Conservation (phyloP, 2,113 vertebrate genomes). For the Meleagris gallopavo region DNA sequence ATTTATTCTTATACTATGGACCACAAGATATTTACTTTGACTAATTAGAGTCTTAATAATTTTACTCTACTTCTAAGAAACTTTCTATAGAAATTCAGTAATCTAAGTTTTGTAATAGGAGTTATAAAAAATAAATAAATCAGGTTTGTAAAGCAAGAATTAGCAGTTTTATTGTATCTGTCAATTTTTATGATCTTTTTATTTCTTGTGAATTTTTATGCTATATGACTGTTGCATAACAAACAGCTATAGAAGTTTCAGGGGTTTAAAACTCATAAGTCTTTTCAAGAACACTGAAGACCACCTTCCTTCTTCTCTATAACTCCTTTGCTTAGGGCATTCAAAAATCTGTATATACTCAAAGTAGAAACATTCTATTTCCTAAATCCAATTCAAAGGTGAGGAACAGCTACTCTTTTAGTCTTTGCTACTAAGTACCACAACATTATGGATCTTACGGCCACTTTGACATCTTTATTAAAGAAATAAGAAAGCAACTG, state of each 20-base stretch:
- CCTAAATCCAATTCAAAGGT: neutral
- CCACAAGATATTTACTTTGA: neutral
- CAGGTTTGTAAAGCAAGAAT: neutral
- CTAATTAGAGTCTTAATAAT: neutral
- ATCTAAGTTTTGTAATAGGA: neutral
- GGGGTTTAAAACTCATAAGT: neutral
- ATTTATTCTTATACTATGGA: neutral
- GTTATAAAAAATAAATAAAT: too few species aligned
- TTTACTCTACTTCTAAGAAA: neutral
- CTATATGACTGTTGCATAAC: neutral
- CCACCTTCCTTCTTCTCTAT: neutral
- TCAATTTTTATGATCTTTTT: neutral
- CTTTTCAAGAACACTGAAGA: neutral
- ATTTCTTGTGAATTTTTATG: neutral
- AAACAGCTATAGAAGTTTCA: neutral
- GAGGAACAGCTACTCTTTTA: neutral
- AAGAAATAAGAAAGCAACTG: neutral
- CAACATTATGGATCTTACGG: neutral
- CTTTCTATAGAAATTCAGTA: neutral
- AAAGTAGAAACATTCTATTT: neutral
- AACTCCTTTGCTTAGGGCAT: neutral
- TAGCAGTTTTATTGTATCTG: neutral
- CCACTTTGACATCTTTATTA: neutral
- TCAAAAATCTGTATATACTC: neutral
- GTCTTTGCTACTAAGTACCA: neutral